A percentile compares a stretch with the other conserved stretches of the same genome.
These are phyloP conservation scores for Pelecanoides urinatrix DNA, from an alignment of 2,113 vertebrate genomes.

Conservation along the genomic window DNA sequence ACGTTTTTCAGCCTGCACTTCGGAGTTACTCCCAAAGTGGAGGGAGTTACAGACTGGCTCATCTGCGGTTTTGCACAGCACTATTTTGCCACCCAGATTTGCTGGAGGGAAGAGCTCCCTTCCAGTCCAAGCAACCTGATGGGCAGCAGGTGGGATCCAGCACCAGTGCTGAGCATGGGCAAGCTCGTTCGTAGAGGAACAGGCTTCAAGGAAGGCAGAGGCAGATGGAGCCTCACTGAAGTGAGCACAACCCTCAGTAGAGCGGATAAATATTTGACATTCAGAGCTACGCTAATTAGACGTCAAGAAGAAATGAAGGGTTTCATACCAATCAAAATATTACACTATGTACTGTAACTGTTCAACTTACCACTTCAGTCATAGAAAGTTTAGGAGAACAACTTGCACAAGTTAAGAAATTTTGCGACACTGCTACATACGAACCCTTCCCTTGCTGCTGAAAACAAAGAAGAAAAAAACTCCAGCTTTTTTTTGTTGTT, in stretches of 20 bases:
- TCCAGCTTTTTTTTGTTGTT: not conserved
- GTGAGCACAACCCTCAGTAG: not conserved
- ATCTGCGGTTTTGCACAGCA: not conserved
- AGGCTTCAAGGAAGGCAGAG: not conserved
- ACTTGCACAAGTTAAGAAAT: not conserved
- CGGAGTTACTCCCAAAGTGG: not conserved
- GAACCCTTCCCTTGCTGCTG: not conserved
- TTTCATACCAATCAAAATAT: slow-evolving; percentile 46
- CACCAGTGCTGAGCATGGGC: not conserved
- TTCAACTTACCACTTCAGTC: not conserved
- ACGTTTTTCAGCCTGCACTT: not conserved
- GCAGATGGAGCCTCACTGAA: slow-evolving; percentile 43
- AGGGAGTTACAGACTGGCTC: not conserved
- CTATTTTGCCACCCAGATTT: not conserved
- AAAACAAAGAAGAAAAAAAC: not conserved
- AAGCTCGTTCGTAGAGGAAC: not conserved
- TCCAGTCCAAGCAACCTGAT: not conserved
- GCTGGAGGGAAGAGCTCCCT: not conserved
- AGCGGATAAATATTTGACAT: slow-evolving; percentile 50
- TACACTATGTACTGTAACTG: slow-evolving; percentile 36
- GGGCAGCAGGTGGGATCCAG: not conserved
- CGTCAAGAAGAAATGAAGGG: slow-evolving; percentile 3
- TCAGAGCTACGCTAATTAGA: not conserved
- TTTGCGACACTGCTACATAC: not conserved
- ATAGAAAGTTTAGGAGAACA: slow-evolving; percentile 12